Percentiles rank a stretch among this genome's conserved stretches.
Conservation (phyloP, 2,113 vertebrate genomes). For the Oncorhynchus clarkii region DNA sequence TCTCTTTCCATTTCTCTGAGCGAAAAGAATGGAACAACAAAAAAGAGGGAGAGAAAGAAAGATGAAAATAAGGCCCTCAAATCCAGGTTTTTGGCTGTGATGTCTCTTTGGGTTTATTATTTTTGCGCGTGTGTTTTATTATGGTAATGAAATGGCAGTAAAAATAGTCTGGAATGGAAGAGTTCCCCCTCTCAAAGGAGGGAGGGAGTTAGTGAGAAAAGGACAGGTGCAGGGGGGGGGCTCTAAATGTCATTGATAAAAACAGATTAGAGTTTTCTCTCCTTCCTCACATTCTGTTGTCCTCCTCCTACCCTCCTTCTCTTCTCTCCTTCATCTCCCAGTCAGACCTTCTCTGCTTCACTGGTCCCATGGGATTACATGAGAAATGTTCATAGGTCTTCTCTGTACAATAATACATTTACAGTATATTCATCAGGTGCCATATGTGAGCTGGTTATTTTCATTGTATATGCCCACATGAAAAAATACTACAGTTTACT, state of each 20-base stretch:
- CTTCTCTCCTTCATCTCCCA: constrained; percentile 32
- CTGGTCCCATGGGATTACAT: constrained; percentile 31
- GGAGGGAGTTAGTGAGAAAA: constrained; percentile 1
- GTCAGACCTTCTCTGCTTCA: constrained; percentile 6
- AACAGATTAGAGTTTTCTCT: constrained; percentile 33
- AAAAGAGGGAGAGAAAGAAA: constrained; percentile 64
- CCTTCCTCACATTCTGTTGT: constrained; percentile 1
- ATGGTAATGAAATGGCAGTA: constrained; percentile 67
- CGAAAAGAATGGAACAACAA: constrained; percentile 66
- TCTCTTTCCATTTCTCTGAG: constrained; percentile 68
- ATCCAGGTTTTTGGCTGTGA: constrained; percentile 67
- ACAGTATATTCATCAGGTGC: not conserved
- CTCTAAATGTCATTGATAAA: constrained; percentile 61
- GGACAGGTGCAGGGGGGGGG: not conserved
- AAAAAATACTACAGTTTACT: too few relatives aligned
- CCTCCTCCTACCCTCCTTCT: not conserved
- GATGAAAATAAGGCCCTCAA: constrained; percentile 73
- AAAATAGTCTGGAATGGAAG: constrained; percentile 60
- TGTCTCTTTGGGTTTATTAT: constrained; percentile 71
- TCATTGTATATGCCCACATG: too few relatives aligned
- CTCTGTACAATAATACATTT: not conserved
- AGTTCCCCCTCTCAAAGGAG: constrained; percentile 52
- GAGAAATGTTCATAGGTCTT: constrained; percentile 24
- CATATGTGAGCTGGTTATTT: too few relatives aligned
- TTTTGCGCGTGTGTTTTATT: constrained; percentile 70